phyloP scores from a whole-genome alignment of 2,113 vertebrate species.

The Xenopus borealis region DNA sequence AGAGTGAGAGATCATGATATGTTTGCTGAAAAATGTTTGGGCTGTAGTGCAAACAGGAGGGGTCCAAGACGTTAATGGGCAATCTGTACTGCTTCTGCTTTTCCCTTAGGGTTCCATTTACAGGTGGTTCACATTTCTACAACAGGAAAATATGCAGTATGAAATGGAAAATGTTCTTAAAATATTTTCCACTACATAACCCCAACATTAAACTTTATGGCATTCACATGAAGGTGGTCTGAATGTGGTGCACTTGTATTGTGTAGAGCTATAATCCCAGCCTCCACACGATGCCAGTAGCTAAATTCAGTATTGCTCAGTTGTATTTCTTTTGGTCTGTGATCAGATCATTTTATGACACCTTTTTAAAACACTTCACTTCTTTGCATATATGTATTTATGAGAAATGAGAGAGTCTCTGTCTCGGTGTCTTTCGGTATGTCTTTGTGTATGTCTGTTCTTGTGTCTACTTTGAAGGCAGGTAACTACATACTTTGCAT shows the following conservation, averaged over 20 bases:
- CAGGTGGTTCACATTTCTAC: slow-evolving; percentile 75
- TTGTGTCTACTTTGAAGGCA: too few relatives aligned
- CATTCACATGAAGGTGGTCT: slow-evolving; percentile 39
- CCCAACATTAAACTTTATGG: slow-evolving; percentile 56
- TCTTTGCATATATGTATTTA: too few relatives aligned
- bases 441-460: too few relatives aligned
- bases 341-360: not conserved
- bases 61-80: slow-evolving; percentile 57
- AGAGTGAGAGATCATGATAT: slow-evolving; percentile 64
- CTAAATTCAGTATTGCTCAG: slow-evolving; percentile 12
- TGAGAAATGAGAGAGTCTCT: too few relatives aligned
- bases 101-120: slow-evolving; percentile 60
- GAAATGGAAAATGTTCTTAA: slow-evolving; percentile 69
- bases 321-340: not conserved
- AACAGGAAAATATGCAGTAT: slow-evolving; percentile 58
- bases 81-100: slow-evolving; percentile 59
- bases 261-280: slow-evolving; percentile 11
- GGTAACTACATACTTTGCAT: too few relatives aligned
- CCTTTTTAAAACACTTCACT: too few relatives aligned
- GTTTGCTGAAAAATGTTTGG: slow-evolving; percentile 51
- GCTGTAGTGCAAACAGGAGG: slow-evolving; percentile 58
- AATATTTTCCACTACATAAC: slow-evolving; percentile 61
- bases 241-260: slow-evolving; percentile 36
- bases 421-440: too few relatives aligned
- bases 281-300: slow-evolving; percentile 28